Evolutionary conservation across 1,140 invertebrate genomes (phyloP), one percentile per base, ranked within the genome.

Genomic region (Pygmarrhopalites habei): DNA sequence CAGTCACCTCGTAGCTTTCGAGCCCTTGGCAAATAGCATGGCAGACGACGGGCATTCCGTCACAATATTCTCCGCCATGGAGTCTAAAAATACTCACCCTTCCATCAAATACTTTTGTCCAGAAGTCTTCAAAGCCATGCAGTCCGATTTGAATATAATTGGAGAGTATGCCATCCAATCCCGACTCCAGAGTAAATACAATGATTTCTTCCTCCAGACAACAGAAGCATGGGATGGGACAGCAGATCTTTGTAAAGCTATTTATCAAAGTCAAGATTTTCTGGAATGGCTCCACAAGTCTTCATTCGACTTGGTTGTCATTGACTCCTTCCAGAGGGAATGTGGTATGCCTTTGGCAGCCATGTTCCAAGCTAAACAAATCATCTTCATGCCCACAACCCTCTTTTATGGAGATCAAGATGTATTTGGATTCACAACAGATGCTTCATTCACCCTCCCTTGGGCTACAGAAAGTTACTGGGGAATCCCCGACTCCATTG

Each of bases 351-450:
- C 58, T 3, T 14, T 60, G 1, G 57, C 58, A n/a, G 35, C 51
- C 47, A 60, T 51, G 23, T 52, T 39, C 19, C 14, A 60, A 43
- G 56, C 63, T 2, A 41, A 41, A 28, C 15, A n/a, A 2, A 60
- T 65, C 17, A 2, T 26, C 15, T 60, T 53, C 35, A 30, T 2
- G 29, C 19, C 56, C 14, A 2, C 52, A 2, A 2, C 21, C 2
- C 12, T 57, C 15, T 44, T 57, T n/a, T 28, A 23, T 21, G 10
- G 2, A 2, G 51, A 39, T n/a, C 29, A 32, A 12, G 60, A 62
- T 32, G 2, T 55, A 25, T 62, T 12, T 26, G 60, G 60, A n/a
- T 44, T 60, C 25, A 4, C 43, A 25, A 47, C 35, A 2, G 60
- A 62, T 23, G 7, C 49, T 25, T 52, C 7, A 4, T 52, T 29